Base-by-base conservation (phyloP, 1,140 invertebrate genomes). In the Cydia amplana region DNA sequence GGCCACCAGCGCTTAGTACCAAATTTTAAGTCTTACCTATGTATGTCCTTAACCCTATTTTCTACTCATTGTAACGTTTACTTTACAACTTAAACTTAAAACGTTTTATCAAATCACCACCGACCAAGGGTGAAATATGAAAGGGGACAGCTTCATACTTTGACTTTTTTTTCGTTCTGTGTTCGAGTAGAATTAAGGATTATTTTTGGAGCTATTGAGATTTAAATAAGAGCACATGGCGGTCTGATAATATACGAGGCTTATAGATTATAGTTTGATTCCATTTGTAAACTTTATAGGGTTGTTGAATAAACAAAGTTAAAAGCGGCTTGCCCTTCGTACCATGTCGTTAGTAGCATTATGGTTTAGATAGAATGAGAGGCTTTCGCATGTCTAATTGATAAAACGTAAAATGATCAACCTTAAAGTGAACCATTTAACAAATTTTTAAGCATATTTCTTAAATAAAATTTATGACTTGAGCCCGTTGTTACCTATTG, bases 71-170 rank as follows among this genome's bases (percentile, higher is more conserved):
- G 85, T 85, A 83, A 86, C 84, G 84, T 84, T 80, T 83, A 84
- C 81, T 83, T 84, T 87, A 36, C 14, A 70, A 70, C 80, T 81
- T 77, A 81, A 87, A 85, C 80, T 89, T 88, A 81, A 87, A 90
- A 86, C 85, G 84, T 89, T 89, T 86, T 82, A 82, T 81, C 46
- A 84, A 77, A 82, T 81, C 80, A 83, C 75, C 80, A 75, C 80
- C 78, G 79, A 83, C 81, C 78, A 83, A 86, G 87, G 88, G 86
- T 90, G 85, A 88, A 90, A 88, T 88, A 87, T 90, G 82, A 77
- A 76, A 80, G 78, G 80, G 72, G 84, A 84, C 84, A 80, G 85
- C 85, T 87, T 87, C 86, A 85, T 86, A 83, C 80, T 77, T 75
- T 79, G 75, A 49, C 78, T 80, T 86, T 84, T 84, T 83, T 60